Conservation (phyloP, 2,888 invertebrate species). For the Plebejus melissa region DNA sequence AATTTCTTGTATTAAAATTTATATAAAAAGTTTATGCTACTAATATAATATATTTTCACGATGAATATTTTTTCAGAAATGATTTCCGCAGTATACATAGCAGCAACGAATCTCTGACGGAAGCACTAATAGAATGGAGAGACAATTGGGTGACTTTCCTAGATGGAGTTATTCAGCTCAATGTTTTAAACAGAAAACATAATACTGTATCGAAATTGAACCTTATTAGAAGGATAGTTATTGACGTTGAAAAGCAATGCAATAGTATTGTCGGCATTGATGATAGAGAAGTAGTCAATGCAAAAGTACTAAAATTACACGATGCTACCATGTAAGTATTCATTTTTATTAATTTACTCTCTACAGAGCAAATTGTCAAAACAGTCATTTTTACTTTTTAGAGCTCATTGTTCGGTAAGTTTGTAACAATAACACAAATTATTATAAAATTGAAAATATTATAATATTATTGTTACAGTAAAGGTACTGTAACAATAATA, state of each 20-base stretch:
- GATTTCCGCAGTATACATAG: constrained; percentile 49
- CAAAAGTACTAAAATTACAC: constrained; percentile 38
- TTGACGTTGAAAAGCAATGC: constrained; percentile 44
- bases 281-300: constrained; percentile 37
- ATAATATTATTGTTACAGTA: too few species aligned
- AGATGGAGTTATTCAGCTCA: constrained; percentile 89
- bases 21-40: background rate
- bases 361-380: background rate
- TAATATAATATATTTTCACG: background rate
- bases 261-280: constrained; percentile 28
- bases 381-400: too few species aligned
- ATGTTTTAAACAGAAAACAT: constrained; percentile 79
- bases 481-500: too few species aligned
- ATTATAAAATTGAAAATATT: too few species aligned
- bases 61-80: constrained; percentile 40
- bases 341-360: background rate
- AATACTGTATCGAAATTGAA: constrained; percentile 82
- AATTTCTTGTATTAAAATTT: too few species aligned
- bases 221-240: constrained; percentile 44
- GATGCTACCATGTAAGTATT: constrained; percentile 42
- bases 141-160: constrained; percentile 90
- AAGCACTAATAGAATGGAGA: constrained; percentile 78
- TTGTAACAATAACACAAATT: too few species aligned
- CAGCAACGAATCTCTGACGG: constrained; percentile 43
- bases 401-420: too few species aligned